Conservation (phyloP, 2,888 invertebrate species). For the Sclerodermus sp. region DNA sequence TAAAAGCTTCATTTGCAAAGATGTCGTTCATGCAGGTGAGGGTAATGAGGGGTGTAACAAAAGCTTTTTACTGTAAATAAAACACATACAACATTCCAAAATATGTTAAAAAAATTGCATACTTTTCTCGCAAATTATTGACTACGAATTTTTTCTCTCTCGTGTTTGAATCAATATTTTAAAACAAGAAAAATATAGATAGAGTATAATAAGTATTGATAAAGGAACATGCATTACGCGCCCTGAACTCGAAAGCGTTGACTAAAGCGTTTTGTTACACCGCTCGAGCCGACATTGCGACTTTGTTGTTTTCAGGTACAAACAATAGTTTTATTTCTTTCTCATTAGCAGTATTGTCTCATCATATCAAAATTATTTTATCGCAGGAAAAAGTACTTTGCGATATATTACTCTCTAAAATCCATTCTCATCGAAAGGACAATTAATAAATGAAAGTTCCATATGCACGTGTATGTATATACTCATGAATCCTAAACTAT, state of each 20-base stretch:
- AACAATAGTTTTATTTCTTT: no score
- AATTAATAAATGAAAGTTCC: not conserved
- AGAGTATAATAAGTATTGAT: slow-evolving; percentile 11
- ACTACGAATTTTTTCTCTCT: slow-evolving; percentile 17
- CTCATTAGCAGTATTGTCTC: no score
- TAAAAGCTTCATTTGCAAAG: slow-evolving; percentile 38
- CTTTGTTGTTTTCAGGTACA: no score
- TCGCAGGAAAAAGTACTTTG: no score
- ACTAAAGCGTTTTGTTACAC: slow-evolving; percentile 40
- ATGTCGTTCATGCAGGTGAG: slow-evolving; percentile 52
- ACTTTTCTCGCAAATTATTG: slow-evolving; percentile 23
- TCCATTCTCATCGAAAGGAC: no score
- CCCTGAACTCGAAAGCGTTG: slow-evolving; percentile 39
- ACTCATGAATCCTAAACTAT: no score
- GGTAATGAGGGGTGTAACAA: slow-evolving; percentile 43
- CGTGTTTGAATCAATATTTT: slow-evolving; percentile 10
- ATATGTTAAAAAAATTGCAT: slow-evolving; percentile 37
- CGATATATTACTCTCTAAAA: no score
- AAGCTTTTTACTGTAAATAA: slow-evolving; percentile 37
- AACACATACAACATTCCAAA: slow-evolving; percentile 38
- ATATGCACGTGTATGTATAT: not conserved
- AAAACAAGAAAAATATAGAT: slow-evolving; percentile 4
- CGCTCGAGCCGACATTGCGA: slow-evolving; percentile 21
- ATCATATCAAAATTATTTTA: no score
- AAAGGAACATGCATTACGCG: slow-evolving; percentile 30